phyloP scores from a whole-genome alignment of 2,797 vertebrate species.

The Protosalanx chinensis region DNA sequence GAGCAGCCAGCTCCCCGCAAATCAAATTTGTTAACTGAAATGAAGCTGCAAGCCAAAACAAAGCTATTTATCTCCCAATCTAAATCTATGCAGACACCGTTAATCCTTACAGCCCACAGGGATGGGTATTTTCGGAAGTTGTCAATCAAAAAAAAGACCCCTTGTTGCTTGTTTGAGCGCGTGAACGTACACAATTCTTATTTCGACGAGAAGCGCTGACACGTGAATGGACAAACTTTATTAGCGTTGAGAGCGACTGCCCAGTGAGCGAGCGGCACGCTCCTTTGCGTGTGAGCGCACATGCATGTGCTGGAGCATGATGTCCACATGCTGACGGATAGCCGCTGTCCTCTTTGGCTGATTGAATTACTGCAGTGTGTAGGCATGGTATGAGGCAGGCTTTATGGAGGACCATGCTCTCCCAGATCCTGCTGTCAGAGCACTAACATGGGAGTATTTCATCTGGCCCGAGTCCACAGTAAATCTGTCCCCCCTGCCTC shows the following conservation, averaged over 20 bases:
- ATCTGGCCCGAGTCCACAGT: slow-evolving; percentile 33
- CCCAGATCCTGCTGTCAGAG: slow-evolving; percentile 39
- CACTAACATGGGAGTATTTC: slow-evolving; percentile 55
- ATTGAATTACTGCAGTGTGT: slow-evolving; percentile 50
- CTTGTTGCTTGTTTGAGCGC: slow-evolving; percentile 16
- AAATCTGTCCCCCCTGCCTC: slow-evolving; percentile 50
- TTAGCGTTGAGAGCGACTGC: slow-evolving; percentile 44
- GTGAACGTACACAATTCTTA: not conserved
- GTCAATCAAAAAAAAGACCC: slow-evolving; percentile 5
- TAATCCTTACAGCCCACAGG: slow-evolving; percentile 8
- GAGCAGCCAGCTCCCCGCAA: slow-evolving; percentile 14
- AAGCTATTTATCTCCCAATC: slow-evolving; percentile 15
- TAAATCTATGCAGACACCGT: slow-evolving; percentile 9
- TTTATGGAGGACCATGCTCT: slow-evolving; percentile 44
- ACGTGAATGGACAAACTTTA: slow-evolving; percentile 49
- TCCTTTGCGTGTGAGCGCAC: slow-evolving; percentile 18
- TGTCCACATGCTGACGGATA: slow-evolving; percentile 21
- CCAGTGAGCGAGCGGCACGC: slow-evolving; percentile 41
- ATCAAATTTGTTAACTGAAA: slow-evolving; percentile 38
- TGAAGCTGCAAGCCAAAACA: slow-evolving; percentile 29
- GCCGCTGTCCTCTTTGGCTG: slow-evolving; percentile 23
- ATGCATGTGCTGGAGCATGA: slow-evolving; percentile 13
- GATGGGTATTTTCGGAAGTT: not conserved
- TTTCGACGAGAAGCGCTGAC: slow-evolving; percentile 50
- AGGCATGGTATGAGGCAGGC: slow-evolving; percentile 34